phyloP scores from a whole-genome alignment of 2,888 invertebrate genomes.

The Clunio marinus region DNA sequence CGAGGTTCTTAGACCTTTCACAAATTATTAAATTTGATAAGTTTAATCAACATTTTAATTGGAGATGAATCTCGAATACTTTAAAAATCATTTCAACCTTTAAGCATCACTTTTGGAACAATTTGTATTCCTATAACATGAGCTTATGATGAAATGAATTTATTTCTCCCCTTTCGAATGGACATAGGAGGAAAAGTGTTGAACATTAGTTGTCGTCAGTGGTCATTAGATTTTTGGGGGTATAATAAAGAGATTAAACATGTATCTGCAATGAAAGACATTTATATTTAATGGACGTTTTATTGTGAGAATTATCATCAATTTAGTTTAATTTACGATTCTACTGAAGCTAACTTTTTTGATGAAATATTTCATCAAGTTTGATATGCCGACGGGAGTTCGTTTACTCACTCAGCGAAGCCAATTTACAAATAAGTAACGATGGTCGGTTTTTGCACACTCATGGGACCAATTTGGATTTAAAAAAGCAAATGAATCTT shows the following conservation, averaged over 20 bases:
- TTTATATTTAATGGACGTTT: constrained; percentile 5
- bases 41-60: too few relatives aligned
- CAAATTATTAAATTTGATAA: too few relatives aligned
- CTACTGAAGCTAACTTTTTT: not conserved
- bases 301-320: constrained; percentile 29
- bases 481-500: not conserved
- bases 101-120: too few relatives aligned
- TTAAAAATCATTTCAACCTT: too few relatives aligned
- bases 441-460: not conserved
- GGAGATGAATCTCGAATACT: too few relatives aligned
- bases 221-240: not conserved
- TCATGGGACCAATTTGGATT: not conserved
- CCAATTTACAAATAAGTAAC: not conserved
- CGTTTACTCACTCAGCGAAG: not conserved
- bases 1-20: too few relatives aligned
- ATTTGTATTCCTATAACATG: too few relatives aligned
- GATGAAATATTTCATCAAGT: not conserved
- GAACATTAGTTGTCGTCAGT: constrained; percentile 3
- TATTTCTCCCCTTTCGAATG: not conserved
- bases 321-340: constrained; percentile 28
- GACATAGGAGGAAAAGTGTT: not conserved
- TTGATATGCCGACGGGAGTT: constrained; percentile 13
- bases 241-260: constrained; percentile 1
- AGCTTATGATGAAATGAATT: too few relatives aligned
- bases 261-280: not conserved